Conservation (phyloP, 64 coral and sea anemone species). For the Montipora sp. region DNA sequence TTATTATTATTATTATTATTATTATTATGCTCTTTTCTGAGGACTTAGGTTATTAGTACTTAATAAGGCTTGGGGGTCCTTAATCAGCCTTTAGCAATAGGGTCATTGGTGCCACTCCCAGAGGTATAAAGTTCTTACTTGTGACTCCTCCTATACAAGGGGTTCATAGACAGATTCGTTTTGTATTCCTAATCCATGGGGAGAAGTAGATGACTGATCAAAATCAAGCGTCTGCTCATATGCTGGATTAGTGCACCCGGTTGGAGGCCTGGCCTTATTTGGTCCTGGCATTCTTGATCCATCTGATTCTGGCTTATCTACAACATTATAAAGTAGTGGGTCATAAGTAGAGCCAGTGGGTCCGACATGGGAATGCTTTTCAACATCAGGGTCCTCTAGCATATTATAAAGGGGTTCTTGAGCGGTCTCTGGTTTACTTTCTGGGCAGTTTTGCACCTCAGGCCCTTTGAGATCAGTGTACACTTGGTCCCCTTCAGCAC, state of each 20-base stretch:
- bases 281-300: neutral
- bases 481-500: neutral
- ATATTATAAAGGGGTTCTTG: slow-evolving; percentile 23
- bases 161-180: neutral
- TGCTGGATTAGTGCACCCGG: neutral
- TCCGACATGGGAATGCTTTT: neutral
- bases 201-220: neutral
- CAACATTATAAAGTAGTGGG: slow-evolving; percentile 7
- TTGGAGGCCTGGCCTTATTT: neutral
- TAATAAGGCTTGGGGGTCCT: too few species aligned
- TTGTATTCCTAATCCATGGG: neutral
- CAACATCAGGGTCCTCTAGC: slow-evolving; percentile 3
- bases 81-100: too few species aligned
- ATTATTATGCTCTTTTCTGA: too few species aligned
- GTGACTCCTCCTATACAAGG: neutral
- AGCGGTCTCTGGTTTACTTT: neutral
- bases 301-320: slow-evolving; percentile 1
- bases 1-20: too few species aligned
- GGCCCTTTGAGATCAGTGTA: neutral
- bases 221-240: slow-evolving; percentile 5
- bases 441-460: neutral
- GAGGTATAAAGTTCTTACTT: too few species aligned
- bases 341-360: neutral
- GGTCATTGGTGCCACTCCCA: too few species aligned
- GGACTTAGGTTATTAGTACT: too few species aligned